Conservation (phyloP, 1,140 invertebrate species). For the Dreissena polymorpha region DNA sequence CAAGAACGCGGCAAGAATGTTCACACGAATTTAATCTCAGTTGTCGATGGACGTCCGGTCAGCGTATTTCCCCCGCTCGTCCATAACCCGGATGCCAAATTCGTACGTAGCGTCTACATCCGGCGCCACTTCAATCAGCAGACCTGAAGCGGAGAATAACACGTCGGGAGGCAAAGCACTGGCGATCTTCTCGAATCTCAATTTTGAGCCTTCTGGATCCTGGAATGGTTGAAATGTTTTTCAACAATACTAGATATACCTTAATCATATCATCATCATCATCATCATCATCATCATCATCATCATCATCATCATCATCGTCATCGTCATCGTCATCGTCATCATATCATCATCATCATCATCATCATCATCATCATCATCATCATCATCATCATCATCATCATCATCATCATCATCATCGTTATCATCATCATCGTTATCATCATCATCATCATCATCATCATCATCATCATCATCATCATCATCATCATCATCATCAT, state of each 20-base stretch:
- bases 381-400: no score
- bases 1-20: no score
- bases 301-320: no score
- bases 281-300: neutral
- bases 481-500: no score
- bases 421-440: no score
- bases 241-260: neutral
- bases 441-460: no score
- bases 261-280: neutral
- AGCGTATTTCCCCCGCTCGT: slow-evolving; percentile 63
- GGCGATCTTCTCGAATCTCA: slow-evolving; percentile 57
- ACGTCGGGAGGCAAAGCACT: slow-evolving; percentile 62
- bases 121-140: slow-evolving; percentile 51
- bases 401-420: no score
- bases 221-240: neutral
- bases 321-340: no score
- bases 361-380: no score
- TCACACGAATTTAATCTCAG: slow-evolving; percentile 41
- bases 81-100: slow-evolving; percentile 62
- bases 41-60: slow-evolving; percentile 62
- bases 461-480: no score
- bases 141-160: slow-evolving; percentile 48
- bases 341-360: no score
- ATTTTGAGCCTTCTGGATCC: slow-evolving; percentile 60
- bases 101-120: slow-evolving; percentile 64